Evolutionary conservation across 2,113 vertebrate species (phyloP), one percentile per base, ranked within the genome.

Genomic region (Nothoprocta pentlandii): DNA sequence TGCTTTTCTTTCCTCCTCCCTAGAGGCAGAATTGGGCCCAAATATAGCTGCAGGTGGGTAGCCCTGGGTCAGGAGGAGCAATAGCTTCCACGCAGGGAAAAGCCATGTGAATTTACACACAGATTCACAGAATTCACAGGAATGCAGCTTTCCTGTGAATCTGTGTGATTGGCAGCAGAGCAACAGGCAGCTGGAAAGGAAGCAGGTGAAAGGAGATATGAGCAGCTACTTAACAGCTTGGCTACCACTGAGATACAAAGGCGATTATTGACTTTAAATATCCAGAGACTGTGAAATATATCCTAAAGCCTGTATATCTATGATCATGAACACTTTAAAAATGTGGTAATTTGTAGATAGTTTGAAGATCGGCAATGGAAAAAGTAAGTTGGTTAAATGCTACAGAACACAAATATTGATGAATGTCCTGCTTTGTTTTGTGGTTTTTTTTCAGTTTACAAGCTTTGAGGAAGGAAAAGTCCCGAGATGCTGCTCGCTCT

Each of bases 381-480:
- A 95, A 92, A 87, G 7, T 28, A 75, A 92, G 20, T 32, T 56
- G 36, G 46, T 85, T 80, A 42, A 81, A 49, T 70, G 46, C 93
- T 53, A 64, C 80, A 89, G 77, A 83, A 75, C 10, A 23, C 30
- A 87, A 82, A 77, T 95, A 80, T 25, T 93, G 58, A 83, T 58
- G 75, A 88, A 94, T 95, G 41, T 93, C 59, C 42, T 90, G 6
- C 28, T 82, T 59, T 76, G 46, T 88, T 80, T 80, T 74, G 42
- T 88, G 78, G 78, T 34, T 62, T 96, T 94, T 62, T 95, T 88
- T 74, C 98, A 99, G 99, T 98, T 99, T 99, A 97, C 99, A 99
- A 99, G 99, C 99, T 94, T 97, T 99, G 98, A 98, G 99, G 97
- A 99, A 99, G 96, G 99, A 99, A 97, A 99, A 99, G 96, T 99